phyloP scores from a whole-genome alignment of 1,140 invertebrate genomes.

The Drosophila parvula region DNA sequence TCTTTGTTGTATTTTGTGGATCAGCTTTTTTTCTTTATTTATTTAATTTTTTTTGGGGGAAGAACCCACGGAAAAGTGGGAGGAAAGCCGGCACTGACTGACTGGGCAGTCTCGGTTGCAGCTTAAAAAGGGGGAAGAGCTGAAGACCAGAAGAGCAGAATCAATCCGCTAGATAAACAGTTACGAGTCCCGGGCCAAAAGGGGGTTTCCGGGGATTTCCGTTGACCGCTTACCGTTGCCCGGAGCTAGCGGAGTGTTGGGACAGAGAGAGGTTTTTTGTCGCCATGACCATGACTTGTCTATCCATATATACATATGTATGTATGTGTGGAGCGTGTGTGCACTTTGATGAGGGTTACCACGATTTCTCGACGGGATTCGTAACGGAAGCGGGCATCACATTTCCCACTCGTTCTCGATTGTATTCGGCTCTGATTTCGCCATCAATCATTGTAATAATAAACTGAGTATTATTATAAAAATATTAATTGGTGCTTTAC shows the following conservation, averaged over 20 bases:
- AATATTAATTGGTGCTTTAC: constrained; percentile 22
- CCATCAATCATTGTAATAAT: constrained; percentile 24
- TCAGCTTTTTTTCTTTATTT: constrained; percentile 5
- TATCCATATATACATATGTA: too few relatives aligned
- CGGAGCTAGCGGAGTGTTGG: constrained; percentile 6
- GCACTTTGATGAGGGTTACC: constrained; percentile 27
- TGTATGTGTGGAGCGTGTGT: constrained; percentile 10
- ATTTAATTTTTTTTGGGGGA: constrained; percentile 36
- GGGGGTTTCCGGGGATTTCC: constrained; percentile 51
- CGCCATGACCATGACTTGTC: constrained; percentile 51
- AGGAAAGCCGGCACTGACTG: constrained; percentile 29
- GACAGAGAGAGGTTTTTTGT: constrained; percentile 31
- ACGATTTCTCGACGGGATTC: constrained; percentile 12
- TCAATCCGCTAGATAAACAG: constrained; percentile 64
- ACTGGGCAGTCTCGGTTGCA: constrained; percentile 1
- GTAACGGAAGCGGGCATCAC: constrained; percentile 43
- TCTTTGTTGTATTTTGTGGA: constrained; percentile 19
- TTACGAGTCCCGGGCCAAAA: constrained; percentile 54
- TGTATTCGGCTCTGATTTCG: constrained; percentile 1
- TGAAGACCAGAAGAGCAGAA: constrained; percentile 5
- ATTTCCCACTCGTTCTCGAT: constrained; percentile 31
- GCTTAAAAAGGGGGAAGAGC: constrained; percentile 7
- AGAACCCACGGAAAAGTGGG: constrained; percentile 51
- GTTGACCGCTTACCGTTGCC: constrained; percentile 52
- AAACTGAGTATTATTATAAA: constrained; percentile 2